phyloP scores from a whole-genome alignment of 2,113 vertebrate genomes.

The Oplegnathus fasciatus region DNA sequence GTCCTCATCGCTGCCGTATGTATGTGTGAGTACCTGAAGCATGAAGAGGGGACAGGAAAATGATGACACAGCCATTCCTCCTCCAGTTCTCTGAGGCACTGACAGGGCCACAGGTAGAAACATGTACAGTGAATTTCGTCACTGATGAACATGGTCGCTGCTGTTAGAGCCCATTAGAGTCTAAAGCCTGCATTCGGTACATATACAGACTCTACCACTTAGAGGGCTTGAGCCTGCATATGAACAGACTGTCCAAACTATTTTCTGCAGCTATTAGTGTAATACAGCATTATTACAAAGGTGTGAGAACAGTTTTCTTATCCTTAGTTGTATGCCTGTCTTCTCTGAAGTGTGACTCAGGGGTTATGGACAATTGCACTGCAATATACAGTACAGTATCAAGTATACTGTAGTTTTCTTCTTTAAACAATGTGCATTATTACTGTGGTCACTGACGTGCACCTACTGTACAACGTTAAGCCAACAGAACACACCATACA shows the following conservation, averaged over 20 bases:
- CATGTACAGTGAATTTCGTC: not conserved
- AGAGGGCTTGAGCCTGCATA: constrained; percentile 16
- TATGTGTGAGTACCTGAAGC: not conserved
- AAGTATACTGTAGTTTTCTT: constrained; percentile 90
- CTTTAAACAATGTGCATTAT: constrained; percentile 89
- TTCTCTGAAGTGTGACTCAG: constrained; percentile 96
- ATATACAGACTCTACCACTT: constrained; percentile 2
- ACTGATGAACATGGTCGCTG: constrained; percentile 4
- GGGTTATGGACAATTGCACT: constrained; percentile 90
- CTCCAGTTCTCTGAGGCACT: constrained; percentile 17
- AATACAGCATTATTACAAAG: constrained; percentile 66
- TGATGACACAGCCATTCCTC: constrained; percentile 5
- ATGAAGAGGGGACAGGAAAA: constrained; percentile 17
- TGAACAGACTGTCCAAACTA: constrained; percentile 23
- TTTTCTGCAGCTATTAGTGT: constrained; percentile 49
- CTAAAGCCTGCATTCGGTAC: constrained; percentile 38
- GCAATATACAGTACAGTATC: constrained; percentile 78
- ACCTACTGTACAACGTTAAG: constrained; percentile 87
- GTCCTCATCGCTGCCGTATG: constrained; percentile 4
- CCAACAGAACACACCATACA: constrained; percentile 91
- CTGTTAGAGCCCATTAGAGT: constrained; percentile 33
- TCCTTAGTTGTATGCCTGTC: constrained; percentile 82
- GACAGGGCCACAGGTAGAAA: constrained; percentile 3
- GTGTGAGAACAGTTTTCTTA: constrained; percentile 61
- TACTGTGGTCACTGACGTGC: constrained; percentile 84